A percentile compares a stretch with the other conserved stretches of the same genome.
phyloP scores from a whole-genome alignment of 2,888 invertebrate genomes.

The Cremastinae sp. region DNA sequence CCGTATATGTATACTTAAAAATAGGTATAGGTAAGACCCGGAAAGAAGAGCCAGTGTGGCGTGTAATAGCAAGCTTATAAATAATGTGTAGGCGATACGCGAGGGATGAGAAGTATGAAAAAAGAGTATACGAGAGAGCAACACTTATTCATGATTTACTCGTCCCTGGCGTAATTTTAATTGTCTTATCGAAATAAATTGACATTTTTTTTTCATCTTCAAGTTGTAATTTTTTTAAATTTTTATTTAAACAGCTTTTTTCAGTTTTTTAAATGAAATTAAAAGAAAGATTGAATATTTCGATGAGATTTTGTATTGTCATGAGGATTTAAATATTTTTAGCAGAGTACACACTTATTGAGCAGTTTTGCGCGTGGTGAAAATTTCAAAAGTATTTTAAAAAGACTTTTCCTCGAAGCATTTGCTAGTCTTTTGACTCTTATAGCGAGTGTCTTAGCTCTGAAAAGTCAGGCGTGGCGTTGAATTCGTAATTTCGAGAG shows the following conservation, averaged over 20 bases:
- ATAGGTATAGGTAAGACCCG: constrained; percentile 52
- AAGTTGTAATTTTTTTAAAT: too few species aligned
- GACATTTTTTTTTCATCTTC: too few species aligned
- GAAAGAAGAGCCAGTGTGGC: constrained; percentile 53
- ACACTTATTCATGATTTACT: constrained; percentile 27
- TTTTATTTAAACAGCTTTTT: too few species aligned
- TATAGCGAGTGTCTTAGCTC: background rate
- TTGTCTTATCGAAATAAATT: too few species aligned
- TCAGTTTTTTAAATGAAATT: too few species aligned
- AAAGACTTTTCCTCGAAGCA: background rate
- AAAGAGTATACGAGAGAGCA: background rate
- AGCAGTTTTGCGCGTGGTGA: too few species aligned
- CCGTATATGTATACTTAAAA: background rate
- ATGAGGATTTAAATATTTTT: too few species aligned
- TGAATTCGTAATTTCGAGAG: constrained; percentile 37
- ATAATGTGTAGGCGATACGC: constrained; percentile 52
- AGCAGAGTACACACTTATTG: too few species aligned
- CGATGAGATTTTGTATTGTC: too few species aligned
- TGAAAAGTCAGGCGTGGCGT: constrained; percentile 19
- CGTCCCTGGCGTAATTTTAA: background rate
- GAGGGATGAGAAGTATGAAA: constrained; percentile 13
- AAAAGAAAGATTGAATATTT: too few species aligned
- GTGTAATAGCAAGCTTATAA: constrained; percentile 59
- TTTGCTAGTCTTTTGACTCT: constrained; percentile 10
- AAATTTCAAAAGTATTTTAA: too few species aligned